phyloP scores from a whole-genome alignment of 2,113 vertebrate genomes.

The Austrofundulus limnaeus region DNA sequence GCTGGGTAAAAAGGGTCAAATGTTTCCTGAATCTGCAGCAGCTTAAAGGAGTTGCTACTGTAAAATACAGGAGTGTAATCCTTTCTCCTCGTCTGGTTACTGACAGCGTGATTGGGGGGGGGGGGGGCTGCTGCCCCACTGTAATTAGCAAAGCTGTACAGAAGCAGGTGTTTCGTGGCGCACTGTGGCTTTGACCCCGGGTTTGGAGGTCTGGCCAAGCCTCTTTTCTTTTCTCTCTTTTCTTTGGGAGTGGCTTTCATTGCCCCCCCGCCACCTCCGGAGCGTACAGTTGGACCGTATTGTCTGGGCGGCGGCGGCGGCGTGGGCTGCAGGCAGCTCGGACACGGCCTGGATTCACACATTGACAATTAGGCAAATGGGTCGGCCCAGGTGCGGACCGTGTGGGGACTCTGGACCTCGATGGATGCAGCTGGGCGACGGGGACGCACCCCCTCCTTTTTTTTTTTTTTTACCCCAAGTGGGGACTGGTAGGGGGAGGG shows the following conservation, averaged over 20 bases:
- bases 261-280: neutral
- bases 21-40: constrained; percentile 51
- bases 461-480: constrained; percentile 31
- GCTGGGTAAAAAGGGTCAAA: constrained; percentile 47
- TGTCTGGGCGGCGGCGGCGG: constrained; percentile 66
- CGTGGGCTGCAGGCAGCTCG: constrained; percentile 56
- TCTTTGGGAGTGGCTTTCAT: constrained; percentile 64
- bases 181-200: constrained; percentile 66
- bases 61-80: constrained; percentile 56
- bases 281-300: constrained; percentile 66
- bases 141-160: constrained; percentile 69
- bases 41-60: constrained; percentile 44
- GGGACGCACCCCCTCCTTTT: constrained; percentile 51
- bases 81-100: constrained; percentile 11
- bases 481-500: constrained; percentile 26
- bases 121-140: constrained; percentile 59
- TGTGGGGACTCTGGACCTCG: constrained; percentile 35
- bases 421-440: constrained; percentile 65
- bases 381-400: constrained; percentile 78
- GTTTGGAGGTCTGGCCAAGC: constrained; percentile 49
- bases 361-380: constrained; percentile 79
- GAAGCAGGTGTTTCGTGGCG: constrained; percentile 78
- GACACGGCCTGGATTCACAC: constrained; percentile 67
- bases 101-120: constrained; percentile 56
- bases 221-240: constrained; percentile 53